Conservation (phyloP, 2,888 invertebrate genomes). For the Lepidonotus clava region DNA sequence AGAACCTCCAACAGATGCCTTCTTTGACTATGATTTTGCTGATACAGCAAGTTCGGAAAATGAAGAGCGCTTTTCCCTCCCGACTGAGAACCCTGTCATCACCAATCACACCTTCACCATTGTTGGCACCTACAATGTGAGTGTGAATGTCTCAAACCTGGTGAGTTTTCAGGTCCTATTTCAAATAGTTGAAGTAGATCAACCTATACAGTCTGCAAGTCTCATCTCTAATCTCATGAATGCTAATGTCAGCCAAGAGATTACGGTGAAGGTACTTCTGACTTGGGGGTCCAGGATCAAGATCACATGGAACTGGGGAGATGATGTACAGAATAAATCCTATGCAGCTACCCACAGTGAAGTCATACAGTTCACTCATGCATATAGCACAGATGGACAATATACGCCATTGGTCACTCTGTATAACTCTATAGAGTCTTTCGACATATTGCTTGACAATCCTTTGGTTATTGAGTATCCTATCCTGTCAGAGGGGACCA, state of each 20-base stretch:
- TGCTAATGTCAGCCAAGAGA: slow-evolving; percentile 14
- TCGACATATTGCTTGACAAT: neutral
- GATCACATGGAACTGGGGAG: neutral
- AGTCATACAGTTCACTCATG: neutral
- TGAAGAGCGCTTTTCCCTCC: neutral
- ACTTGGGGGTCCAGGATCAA: slow-evolving; percentile 31
- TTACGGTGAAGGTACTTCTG: neutral
- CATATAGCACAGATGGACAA: neutral
- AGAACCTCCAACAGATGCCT: slow-evolving; percentile 1
- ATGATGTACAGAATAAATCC: neutral
- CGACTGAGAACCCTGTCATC: neutral
- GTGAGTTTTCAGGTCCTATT: slow-evolving; percentile 61
- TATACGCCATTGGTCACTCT: neutral
- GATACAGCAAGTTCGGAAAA: neutral
- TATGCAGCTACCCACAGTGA: neutral
- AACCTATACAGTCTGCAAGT: slow-evolving; percentile 52
- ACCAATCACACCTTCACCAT: neutral
- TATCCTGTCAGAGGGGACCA: neutral
- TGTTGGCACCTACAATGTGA: slow-evolving; percentile 61
- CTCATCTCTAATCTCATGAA: neutral
- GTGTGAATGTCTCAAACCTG: slow-evolving; percentile 64
- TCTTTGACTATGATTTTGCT: neutral
- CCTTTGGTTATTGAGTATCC: neutral
- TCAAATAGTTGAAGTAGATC: slow-evolving; percentile 61
- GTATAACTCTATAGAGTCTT: neutral